Percentiles rank a stretch among this genome's conserved stretches.
These are phyloP conservation scores for Epistrophe grossulariae DNA, from an alignment of 2,888 invertebrate genomes.

Conservation along the genomic window DNA sequence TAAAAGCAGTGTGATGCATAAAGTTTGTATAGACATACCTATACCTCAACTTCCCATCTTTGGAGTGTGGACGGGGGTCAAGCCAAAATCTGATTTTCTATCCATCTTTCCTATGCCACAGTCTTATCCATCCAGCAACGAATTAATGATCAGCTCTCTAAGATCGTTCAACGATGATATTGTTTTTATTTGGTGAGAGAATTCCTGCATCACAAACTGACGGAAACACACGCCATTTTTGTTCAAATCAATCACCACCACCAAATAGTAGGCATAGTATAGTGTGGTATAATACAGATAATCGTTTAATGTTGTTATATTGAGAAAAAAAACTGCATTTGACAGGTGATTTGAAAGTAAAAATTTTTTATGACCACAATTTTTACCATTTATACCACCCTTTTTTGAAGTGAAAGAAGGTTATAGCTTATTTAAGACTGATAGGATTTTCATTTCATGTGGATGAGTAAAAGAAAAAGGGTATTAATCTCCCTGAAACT, in stretches of 20 bases:
- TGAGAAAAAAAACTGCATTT: not conserved
- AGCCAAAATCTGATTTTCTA: slow-evolving; percentile 58
- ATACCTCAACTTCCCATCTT: not conserved
- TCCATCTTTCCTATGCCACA: too few species aligned
- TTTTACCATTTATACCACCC: not conserved
- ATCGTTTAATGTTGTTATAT: slow-evolving; percentile 33
- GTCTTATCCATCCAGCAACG: too few species aligned
- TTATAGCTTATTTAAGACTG: not conserved
- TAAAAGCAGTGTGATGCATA: slow-evolving; percentile 18
- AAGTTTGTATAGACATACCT: slow-evolving; percentile 15
- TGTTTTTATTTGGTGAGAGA: slow-evolving; percentile 41
- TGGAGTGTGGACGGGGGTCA: slow-evolving; percentile 46
- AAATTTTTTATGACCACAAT: not conserved
- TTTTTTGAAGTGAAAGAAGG: not conserved
- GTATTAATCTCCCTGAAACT: too few species aligned
- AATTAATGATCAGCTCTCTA: slow-evolving; percentile 60
- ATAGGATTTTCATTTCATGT: not conserved
- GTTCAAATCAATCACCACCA: slow-evolving; percentile 68
- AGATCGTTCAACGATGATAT: slow-evolving; percentile 62
- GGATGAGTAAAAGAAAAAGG: too few species aligned
- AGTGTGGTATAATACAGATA: slow-evolving; percentile 36
- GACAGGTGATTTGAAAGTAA: slow-evolving; percentile 43
- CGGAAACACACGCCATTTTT: slow-evolving; percentile 62
- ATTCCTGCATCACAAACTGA: slow-evolving; percentile 43
- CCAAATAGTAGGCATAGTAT: not conserved